Percentiles rank a stretch among this genome's conserved stretches.
Evolutionary conservation across 30 jellyfish, hydroid and myxozoan species (phyloP).

Genomic region (Cassiopea xamachana): DNA sequence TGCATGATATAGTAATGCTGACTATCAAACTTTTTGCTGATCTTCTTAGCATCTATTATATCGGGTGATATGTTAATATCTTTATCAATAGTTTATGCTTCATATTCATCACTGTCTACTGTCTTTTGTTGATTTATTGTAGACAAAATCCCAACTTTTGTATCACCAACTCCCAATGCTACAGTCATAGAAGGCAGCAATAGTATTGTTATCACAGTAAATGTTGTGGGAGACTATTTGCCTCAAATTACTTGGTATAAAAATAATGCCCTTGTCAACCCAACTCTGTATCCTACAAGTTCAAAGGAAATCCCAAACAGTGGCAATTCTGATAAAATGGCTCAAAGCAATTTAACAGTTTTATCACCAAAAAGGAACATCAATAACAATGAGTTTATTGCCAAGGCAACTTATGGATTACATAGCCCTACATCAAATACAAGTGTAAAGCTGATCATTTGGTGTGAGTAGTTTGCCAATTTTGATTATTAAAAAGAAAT

Average conservation of each 20-base stretch:
- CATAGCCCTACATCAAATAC: constrained; percentile 56
- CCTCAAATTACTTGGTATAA: constrained; percentile 40
- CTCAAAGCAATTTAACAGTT: constrained; percentile 59
- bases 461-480: constrained; percentile 46
- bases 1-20: no score
- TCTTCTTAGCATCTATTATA: no score
- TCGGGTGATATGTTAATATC: neutral
- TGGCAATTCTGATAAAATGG: constrained; percentile 4
- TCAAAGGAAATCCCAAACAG: neutral
- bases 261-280: constrained; percentile 30
- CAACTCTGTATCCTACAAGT: neutral
- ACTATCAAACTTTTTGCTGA: no score
- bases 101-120: neutral
- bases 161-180: constrained; percentile 2
- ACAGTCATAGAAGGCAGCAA: constrained; percentile 38
- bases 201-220: constrained; percentile 8
- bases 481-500: neutral
- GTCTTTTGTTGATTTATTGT: neutral
- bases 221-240: constrained; percentile 42
- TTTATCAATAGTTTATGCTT: neutral
- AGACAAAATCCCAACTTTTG: constrained; percentile 54
- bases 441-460: constrained; percentile 6
- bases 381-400: constrained; percentile 33
- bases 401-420: constrained; percentile 57
- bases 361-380: constrained; percentile 43